Evolutionary conservation across 1,140 invertebrate species (phyloP).

Genomic region (Probaryconus sp.): DNA sequence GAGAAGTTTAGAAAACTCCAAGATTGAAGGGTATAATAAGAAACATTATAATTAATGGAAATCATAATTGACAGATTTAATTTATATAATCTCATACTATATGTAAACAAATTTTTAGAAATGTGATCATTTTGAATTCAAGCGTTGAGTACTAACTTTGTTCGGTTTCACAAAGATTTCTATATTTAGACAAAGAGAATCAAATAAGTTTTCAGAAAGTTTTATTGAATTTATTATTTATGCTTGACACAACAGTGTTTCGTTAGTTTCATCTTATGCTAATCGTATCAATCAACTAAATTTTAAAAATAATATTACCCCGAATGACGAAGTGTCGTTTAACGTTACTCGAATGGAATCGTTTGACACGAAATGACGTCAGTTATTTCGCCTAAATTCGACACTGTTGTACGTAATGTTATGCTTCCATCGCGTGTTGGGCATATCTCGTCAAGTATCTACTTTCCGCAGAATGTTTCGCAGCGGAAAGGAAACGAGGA

Average conservation of each 20-base stretch:
- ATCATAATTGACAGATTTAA: too few species aligned
- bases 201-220: too few species aligned
- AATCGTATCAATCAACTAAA: background rate
- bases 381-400: background rate
- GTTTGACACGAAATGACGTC: background rate
- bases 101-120: too few species aligned
- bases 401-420: constrained; percentile 15
- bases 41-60: too few species aligned
- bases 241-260: background rate
- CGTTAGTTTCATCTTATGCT: background rate
- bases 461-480: constrained; percentile 47
- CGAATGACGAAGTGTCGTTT: background rate
- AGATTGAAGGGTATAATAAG: too few species aligned
- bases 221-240: too few species aligned
- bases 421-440: constrained; percentile 19
- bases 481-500: constrained; percentile 30
- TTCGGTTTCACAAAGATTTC: too few species aligned
- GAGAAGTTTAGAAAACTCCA: too few species aligned
- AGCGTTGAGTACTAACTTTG: too few species aligned
- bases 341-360: background rate
- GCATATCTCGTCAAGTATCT: constrained; percentile 58
- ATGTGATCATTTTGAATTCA: too few species aligned
- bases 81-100: too few species aligned
- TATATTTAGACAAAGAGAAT: too few species aligned
- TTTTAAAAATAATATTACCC: background rate